Percentiles rank a stretch among this genome's conserved stretches.
These are phyloP conservation scores for Adelphocoris suturalis DNA, from an alignment of 2,888 invertebrate species.

Conservation along the genomic window DNA sequence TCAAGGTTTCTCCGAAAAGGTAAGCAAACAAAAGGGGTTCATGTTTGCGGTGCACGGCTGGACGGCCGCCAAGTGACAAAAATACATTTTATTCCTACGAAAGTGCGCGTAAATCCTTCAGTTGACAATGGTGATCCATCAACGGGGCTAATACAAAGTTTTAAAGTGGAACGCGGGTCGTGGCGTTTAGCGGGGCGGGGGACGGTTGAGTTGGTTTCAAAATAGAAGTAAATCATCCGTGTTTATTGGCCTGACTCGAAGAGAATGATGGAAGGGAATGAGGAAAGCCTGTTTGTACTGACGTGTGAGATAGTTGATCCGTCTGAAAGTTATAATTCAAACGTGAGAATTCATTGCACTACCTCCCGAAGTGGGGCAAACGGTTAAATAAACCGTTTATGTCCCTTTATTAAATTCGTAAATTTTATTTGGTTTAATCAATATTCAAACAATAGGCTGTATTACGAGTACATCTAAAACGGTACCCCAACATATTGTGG, in stretches of 20 bases:
- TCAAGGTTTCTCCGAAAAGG: conserved; percentile 47
- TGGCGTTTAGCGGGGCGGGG: conserved; percentile 36
- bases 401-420: no score
- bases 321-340: background rate
- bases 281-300: conserved; percentile 9
- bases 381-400: no score
- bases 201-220: conserved; percentile 51
- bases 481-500: no score
- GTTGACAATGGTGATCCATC: conserved; percentile 70
- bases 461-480: no score
- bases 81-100: conserved; percentile 69
- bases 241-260: conserved; percentile 60
- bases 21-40: conserved; percentile 66
- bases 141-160: conserved; percentile 65
- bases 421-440: no score
- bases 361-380: no score
- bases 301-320: background rate
- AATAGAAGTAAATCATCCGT: conserved; percentile 69
- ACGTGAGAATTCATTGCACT: background rate
- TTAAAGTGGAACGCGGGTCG: conserved; percentile 44
- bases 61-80: conserved; percentile 57
- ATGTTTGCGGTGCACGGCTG: conserved; percentile 61
- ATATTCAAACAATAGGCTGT: no score
- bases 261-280: conserved; percentile 47
- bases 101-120: conserved; percentile 68